These are phyloP conservation scores for Callipepla squamata DNA, from an alignment of 2,113 vertebrate genomes.

Conservation along the genomic window DNA sequence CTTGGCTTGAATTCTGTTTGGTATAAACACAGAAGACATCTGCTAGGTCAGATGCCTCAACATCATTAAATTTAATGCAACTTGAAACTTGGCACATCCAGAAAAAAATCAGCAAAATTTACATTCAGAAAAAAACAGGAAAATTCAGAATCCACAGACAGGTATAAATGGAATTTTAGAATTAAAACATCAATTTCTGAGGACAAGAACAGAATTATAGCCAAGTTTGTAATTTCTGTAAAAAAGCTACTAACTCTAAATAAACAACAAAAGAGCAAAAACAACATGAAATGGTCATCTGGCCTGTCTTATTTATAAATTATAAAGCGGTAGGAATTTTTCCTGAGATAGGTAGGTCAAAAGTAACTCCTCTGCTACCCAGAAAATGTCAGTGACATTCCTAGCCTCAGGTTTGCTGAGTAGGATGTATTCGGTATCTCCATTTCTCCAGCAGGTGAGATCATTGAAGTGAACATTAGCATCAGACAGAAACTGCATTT, in stretches of 20 bases:
- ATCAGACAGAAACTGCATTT: neutral
- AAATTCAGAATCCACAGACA: neutral
- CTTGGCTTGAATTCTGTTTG: neutral
- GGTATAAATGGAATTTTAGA: neutral
- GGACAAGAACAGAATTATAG: neutral
- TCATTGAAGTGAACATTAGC: neutral
- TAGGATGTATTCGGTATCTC: neutral
- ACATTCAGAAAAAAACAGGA: neutral
- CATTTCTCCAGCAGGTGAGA: neutral
- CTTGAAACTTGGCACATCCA: neutral
- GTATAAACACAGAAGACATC: neutral
- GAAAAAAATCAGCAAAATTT: neutral
- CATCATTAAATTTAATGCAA: neutral
- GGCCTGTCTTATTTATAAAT: too few relatives aligned
- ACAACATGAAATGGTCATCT: too few relatives aligned
- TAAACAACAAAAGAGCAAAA: too few relatives aligned
- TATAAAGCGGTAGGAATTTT: neutral
- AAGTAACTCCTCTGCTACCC: neutral
- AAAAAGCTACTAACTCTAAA: too few relatives aligned
- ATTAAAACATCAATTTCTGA: neutral
- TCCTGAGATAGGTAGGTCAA: neutral
- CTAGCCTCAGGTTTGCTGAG: neutral
- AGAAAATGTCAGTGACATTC: neutral
- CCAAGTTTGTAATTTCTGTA: too few relatives aligned
- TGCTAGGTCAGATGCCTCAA: neutral